Evolutionary conservation across 2,888 invertebrate species (phyloP).

Genomic region (Zygothrica quintamaculata): DNA sequence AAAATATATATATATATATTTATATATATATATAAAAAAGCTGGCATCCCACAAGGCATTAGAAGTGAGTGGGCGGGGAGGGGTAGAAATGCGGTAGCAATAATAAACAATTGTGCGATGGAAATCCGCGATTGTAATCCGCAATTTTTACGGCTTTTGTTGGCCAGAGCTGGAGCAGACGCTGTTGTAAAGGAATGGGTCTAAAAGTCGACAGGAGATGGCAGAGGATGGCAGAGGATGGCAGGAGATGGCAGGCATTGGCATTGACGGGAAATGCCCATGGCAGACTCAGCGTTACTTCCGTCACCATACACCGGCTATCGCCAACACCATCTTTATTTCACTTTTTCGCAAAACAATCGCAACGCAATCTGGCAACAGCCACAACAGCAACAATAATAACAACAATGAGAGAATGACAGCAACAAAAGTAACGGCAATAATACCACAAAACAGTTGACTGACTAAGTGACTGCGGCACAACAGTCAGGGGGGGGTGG

Average conservation of each 20-base stretch:
- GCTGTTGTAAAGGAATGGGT: not conserved
- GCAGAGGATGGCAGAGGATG: no score
- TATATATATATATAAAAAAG: no score
- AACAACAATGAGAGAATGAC: slow-evolving; percentile 44
- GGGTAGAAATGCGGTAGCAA: slow-evolving; percentile 54
- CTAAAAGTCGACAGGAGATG: no score
- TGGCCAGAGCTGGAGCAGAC: slow-evolving; percentile 23
- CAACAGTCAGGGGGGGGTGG: not conserved
- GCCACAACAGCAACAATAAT: slow-evolving; percentile 44
- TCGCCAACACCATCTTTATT: slow-evolving; percentile 74
- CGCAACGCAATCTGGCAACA: slow-evolving; percentile 61
- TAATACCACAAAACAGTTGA: slow-evolving; percentile 63
- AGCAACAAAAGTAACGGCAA: slow-evolving; percentile 57
- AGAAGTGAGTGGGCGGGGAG: no score
- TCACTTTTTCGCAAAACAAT: slow-evolving; percentile 63
- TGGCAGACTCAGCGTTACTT: slow-evolving; percentile 56
- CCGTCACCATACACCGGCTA: slow-evolving; percentile 60
- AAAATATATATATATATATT: no score
- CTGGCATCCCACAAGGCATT: no score
- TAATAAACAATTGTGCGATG: slow-evolving; percentile 80
- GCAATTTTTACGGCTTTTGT: slow-evolving; percentile 83
- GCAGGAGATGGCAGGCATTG: no score
- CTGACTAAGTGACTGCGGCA: slow-evolving; percentile 65
- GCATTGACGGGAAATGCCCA: slow-evolving; percentile 19
- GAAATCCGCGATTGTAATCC: slow-evolving; percentile 83